phyloP scores from a whole-genome alignment of 2,888 invertebrate species.

The Tetropium fuscum region DNA sequence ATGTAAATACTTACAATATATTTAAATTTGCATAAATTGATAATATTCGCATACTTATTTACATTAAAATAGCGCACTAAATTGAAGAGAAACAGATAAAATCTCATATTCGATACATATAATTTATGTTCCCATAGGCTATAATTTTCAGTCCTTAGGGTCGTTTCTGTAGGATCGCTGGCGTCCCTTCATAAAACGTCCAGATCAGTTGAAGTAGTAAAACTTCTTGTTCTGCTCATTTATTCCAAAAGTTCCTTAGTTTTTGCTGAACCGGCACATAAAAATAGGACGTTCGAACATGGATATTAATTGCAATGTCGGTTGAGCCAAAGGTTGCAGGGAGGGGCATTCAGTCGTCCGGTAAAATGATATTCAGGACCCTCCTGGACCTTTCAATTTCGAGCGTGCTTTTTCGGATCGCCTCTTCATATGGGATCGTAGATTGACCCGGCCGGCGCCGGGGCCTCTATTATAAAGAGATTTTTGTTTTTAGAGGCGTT shows the following conservation, averaged over 20 bases:
- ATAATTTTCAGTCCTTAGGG: constrained; percentile 1
- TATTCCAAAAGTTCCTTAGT: constrained; percentile 13
- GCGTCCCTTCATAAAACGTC: constrained; percentile 2
- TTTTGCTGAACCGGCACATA: constrained; percentile 9
- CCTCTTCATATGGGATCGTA: constrained; percentile 8
- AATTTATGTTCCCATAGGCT: too few species aligned
- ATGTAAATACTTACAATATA: too few species aligned
- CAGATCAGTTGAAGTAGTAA: constrained; percentile 6
- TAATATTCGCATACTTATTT: too few species aligned
- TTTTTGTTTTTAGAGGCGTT: constrained; percentile 60
- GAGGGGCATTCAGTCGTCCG: constrained; percentile 14
- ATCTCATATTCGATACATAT: too few species aligned
- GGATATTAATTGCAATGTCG: constrained; percentile 24
- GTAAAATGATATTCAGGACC: constrained; percentile 28
- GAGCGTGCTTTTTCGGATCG: constrained; percentile 11
- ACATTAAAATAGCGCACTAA: too few species aligned
- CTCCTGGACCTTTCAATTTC: constrained; percentile 19
- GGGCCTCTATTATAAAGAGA: constrained; percentile 57
- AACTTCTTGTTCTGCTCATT: constrained; percentile 11
- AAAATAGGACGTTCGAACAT: constrained; percentile 15
- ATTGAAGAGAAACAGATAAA: too few species aligned
- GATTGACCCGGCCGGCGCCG: constrained; percentile 49
- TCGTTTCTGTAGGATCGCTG: background rate
- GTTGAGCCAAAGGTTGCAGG: constrained; percentile 19
- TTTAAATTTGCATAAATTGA: too few species aligned